Base-by-base conservation (phyloP, 1,140 invertebrate genomes). In the Polyergus mexicanus region DNA sequence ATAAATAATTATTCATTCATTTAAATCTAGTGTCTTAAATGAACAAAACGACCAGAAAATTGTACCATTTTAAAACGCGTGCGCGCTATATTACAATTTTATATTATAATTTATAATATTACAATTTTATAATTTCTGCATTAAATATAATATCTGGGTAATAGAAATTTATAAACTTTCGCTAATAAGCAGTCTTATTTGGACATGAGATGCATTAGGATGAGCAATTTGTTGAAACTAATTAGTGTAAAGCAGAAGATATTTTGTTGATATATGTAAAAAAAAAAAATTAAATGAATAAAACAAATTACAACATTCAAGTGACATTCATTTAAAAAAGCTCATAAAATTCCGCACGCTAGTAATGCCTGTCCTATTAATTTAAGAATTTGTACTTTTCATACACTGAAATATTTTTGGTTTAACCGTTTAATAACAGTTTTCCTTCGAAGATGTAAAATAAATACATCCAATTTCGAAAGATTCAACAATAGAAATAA, bases 401-500 rank as follows among this genome's bases (percentile, higher is more conserved):
- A 44, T 68, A 22, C 16, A 47, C 0, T 72, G 13, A 65, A n/a
- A 51, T 28, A 80, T n/a, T 69, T 47, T 76, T 10, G 22, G 3
- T 22, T 28, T 13, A 16, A 3, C 44, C 0, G 3, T 47, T 47
- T 47, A 47, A 51, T 25, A 78, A 7, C 58, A 35, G 19, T 35
- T 63, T 65, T 77, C 2, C 16, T 69, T 2, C 28, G 6, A 78
- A 25, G 25, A 11, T 41, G 1, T 54, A 80, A 68, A 41, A 71
- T 58, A 69, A 81, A 51, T 81, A 81, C n/a, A 25, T 62, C 28
- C 6, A 11, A 56, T 54, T 38, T 68, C 13, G 25, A 56, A 80
- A 56, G 1, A 69, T 69, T 69, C 32, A 60, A 60, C 35, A 72
- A 71, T 25, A 28, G 22, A 10, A 83, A 35, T 41, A 72, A 11